A percentile compares a stretch with the other conserved stretches of the same genome.
Evolutionary conservation across 1,140 invertebrate genomes (phyloP).

Genomic region (Eupristina koningsbergeri): DNA sequence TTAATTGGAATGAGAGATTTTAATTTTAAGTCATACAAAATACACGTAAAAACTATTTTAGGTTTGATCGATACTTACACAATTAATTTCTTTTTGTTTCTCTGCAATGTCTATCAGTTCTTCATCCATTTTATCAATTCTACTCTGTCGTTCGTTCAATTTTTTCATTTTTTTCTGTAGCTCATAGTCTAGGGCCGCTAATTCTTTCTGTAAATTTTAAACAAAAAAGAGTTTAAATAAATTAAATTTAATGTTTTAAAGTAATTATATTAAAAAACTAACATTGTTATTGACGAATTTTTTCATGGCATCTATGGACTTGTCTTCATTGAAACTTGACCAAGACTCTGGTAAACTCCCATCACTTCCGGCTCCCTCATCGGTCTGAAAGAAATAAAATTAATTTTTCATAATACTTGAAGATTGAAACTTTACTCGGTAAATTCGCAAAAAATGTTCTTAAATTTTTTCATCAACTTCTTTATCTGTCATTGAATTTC

Average conservation of each 20-base stretch:
- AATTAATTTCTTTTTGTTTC: conserved; percentile 68
- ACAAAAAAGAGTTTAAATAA: neutral
- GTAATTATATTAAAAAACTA: conserved; percentile 60
- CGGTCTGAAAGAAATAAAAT: conserved; percentile 64
- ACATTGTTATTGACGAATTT: conserved; percentile 79
- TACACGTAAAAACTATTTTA: too few species aligned
- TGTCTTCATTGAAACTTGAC: conserved; percentile 73
- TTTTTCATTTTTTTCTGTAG: conserved; percentile 76
- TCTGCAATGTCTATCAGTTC: conserved; percentile 75
- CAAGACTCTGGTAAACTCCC: conserved; percentile 69
- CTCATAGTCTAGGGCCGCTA: conserved; percentile 78
- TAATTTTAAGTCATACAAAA: too few species aligned
- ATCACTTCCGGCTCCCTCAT: conserved; percentile 63
- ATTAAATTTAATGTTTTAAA: neutral
- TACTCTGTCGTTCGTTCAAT: conserved; percentile 76
- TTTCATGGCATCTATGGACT: conserved; percentile 73
- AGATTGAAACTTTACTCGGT: neutral
- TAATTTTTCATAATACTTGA: neutral
- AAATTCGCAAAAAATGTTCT: neutral
- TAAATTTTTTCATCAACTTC: neutral
- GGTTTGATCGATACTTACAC: conserved; percentile 55
- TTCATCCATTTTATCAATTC: conserved; percentile 77
- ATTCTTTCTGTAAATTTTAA: conserved; percentile 71
- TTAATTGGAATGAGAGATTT: too few species aligned
- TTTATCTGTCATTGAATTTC: too few species aligned